Percentiles rank a stretch among this genome's conserved stretches.
These are phyloP conservation scores for Irena cyanogastra DNA, from an alignment of 2,113 vertebrate genomes.

Conservation along the genomic window DNA sequence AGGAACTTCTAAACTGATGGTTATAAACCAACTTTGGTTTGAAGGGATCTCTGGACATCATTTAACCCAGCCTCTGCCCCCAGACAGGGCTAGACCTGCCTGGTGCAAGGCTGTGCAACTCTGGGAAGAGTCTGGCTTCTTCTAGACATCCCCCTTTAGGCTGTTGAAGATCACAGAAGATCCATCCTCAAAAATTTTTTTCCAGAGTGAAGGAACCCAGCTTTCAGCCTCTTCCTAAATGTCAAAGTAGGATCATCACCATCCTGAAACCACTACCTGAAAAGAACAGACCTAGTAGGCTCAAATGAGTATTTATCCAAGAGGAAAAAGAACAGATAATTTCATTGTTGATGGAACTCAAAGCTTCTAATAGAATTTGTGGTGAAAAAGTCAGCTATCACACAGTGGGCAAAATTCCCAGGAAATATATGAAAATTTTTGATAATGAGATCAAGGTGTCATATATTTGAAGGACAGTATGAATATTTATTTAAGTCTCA, in stretches of 20 bases:
- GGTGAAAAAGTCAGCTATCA: not conserved
- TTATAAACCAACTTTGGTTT: not conserved
- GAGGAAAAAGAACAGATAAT: not conserved
- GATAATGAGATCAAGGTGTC: not conserved
- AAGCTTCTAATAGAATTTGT: not conserved
- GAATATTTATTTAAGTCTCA: conserved; percentile 2
- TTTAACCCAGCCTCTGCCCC: not conserved
- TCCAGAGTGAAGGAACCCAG: not conserved
- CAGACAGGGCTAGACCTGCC: not conserved
- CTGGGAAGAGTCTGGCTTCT: not conserved
- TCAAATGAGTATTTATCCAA: not conserved
- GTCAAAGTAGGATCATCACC: not conserved
- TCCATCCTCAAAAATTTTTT: not conserved
- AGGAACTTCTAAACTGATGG: not conserved
- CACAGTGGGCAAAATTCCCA: conserved; percentile 1
- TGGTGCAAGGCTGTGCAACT: not conserved
- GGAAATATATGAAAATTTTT: not conserved
- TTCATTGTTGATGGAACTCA: not conserved
- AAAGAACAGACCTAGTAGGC: not conserved
- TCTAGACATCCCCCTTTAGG: not conserved
- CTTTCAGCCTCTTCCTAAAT: not conserved
- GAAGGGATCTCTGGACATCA: not conserved
- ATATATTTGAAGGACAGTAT: conserved; percentile 2
- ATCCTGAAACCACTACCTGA: not conserved
- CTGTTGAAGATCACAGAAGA: not conserved